These are phyloP conservation scores for Eubasilissa regina DNA, from an alignment of 1,140 invertebrate genomes.

Conservation along the genomic window DNA sequence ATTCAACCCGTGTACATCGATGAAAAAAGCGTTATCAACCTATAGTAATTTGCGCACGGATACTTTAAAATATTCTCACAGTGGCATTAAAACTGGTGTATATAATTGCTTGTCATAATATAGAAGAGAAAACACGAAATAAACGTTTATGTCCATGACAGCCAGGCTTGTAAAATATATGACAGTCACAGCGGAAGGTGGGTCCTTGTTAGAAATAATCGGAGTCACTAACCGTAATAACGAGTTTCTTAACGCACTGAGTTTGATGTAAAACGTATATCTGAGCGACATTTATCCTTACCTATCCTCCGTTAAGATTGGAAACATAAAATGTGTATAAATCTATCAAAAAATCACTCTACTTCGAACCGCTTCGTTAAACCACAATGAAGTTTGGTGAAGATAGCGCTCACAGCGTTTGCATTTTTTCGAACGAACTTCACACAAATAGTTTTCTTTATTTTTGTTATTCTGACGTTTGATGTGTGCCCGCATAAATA, in stretches of 20 bases:
- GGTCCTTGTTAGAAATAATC: constrained; percentile 43
- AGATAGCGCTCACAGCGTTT: constrained; percentile 33
- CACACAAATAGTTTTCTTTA: constrained; percentile 11
- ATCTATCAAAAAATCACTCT: constrained; percentile 41
- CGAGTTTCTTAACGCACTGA: not conserved
- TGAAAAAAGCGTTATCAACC: constrained; percentile 1
- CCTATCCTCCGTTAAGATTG: constrained; percentile 44
- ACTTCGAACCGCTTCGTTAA: constrained; percentile 50
- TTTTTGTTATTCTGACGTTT: constrained; percentile 31
- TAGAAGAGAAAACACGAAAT: constrained; percentile 36
- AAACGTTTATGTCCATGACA: constrained; percentile 43
- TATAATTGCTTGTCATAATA: constrained; percentile 23
- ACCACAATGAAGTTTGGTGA: constrained; percentile 46
- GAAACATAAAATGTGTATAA: constrained; percentile 46
- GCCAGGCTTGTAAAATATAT: constrained; percentile 53
- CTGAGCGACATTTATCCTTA: constrained; percentile 26
- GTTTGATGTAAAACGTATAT: constrained; percentile 1
- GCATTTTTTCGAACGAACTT: constrained; percentile 28
- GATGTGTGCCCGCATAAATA: not conserved
- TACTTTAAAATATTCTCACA: constrained; percentile 13
- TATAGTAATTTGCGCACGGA: not conserved
- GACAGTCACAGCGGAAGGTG: constrained; percentile 51
- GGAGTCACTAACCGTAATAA: not conserved
- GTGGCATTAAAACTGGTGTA: not conserved
- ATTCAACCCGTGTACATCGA: constrained; percentile 44